Percentiles rank a stretch among this genome's conserved stretches.
Conservation (phyloP, 1,140 invertebrate species). For the Diorhabda sublineata region DNA sequence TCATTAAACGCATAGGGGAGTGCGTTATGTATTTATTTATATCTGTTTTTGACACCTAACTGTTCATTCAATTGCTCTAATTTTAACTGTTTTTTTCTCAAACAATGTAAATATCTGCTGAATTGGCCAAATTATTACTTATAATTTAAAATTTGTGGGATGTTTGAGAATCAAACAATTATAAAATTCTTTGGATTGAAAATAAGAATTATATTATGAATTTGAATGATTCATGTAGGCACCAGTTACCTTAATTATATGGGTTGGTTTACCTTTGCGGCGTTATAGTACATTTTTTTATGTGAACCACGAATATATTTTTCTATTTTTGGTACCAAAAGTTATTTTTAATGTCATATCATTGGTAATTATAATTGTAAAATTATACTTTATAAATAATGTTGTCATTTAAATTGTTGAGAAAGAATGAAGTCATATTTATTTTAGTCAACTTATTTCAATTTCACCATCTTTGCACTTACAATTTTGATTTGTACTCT, state of each 20-base stretch:
- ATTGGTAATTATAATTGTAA: not conserved
- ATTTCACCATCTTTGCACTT: not conserved
- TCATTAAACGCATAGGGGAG: not conserved
- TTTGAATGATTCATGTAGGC: not conserved
- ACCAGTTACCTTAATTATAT: not conserved
- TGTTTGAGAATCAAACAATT: not conserved
- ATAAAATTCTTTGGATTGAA: not conserved
- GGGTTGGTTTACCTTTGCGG: not conserved
- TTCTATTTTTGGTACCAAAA: too few species aligned
- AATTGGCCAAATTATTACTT: not conserved
- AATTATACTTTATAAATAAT: conserved; percentile 1
- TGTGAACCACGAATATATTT: not conserved
- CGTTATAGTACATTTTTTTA: not conserved
- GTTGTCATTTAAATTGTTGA: not conserved
- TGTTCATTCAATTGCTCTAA: conserved; percentile 1
- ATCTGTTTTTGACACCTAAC: not conserved
- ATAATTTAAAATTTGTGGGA: not conserved
- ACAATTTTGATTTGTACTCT: not conserved
- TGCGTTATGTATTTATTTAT: not conserved
- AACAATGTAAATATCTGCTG: not conserved
- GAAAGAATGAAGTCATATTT: conserved; percentile 10
- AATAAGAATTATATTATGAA: not conserved
- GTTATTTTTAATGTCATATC: too few species aligned
- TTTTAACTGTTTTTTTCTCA: conserved; percentile 1
- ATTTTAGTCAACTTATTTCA: conserved; percentile 6